These are phyloP conservation scores for Ambastaia sidthimunki DNA, from an alignment of 2,797 vertebrate genomes.

Conservation along the genomic window DNA sequence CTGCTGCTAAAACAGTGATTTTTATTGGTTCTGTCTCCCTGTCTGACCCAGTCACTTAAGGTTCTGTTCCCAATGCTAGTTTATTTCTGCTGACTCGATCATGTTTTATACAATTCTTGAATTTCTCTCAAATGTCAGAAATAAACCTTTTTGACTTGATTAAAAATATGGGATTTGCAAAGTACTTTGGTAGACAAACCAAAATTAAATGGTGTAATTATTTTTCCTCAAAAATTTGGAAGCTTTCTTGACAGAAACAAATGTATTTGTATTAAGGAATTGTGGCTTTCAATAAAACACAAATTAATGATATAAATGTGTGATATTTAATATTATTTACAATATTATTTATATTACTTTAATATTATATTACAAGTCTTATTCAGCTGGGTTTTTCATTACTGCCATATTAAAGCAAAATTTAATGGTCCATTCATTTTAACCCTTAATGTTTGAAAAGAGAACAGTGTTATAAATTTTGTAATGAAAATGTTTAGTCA, in stretches of 20 bases:
- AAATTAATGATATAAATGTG: not conserved
- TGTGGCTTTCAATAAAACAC: slow-evolving; percentile 20
- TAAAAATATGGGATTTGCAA: not conserved
- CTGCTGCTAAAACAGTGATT: not conserved
- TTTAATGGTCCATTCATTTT: no score
- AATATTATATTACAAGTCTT: not conserved
- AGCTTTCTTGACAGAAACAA: slow-evolving; percentile 27
- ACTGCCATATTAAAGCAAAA: no score
- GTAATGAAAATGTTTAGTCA: slow-evolving; percentile 28
- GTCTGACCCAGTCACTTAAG: slow-evolving; percentile 10
- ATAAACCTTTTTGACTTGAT: not conserved
- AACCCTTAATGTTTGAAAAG: no score
- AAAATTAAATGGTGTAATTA: slow-evolving; percentile 39
- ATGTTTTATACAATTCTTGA: slow-evolving; percentile 7
- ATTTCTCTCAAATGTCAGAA: not conserved
- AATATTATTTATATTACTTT: no score
- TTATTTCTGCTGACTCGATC: not conserved
- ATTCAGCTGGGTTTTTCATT: no score
- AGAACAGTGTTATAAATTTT: no score
- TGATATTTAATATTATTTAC: not conserved
- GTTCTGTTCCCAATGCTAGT: not conserved
- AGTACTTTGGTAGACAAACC: not conserved
- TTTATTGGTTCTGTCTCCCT: not conserved
- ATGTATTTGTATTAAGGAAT: slow-evolving; percentile 44
- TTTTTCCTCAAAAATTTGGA: not conserved